Evolutionary conservation across 2,797 vertebrate genomes (phyloP), one percentile per base, ranked within the genome.

Genomic region (Melopsittacus undulatus): DNA sequence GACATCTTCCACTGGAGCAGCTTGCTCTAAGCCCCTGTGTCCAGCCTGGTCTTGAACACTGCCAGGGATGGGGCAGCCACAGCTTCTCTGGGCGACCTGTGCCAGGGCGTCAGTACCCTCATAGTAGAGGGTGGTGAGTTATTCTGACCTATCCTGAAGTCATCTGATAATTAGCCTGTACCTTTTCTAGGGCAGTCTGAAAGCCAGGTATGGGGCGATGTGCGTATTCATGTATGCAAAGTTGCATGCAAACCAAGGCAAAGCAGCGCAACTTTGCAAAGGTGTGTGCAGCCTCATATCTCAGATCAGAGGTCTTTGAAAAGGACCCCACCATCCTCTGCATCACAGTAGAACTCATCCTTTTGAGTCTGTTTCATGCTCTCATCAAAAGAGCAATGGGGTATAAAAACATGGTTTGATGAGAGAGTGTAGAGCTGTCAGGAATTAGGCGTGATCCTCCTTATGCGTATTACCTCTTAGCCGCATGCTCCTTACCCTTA

Each of bases 401-500:
- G 43, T 54, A 57, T 57, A 19, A 18, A 40, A 61, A 56, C 42
- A 10, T 2, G 56, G 32, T 89, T 85, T 62, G 91, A 48, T 4
- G 27, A 86, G 67, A 87, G 70, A 56, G 84, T 10, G 20, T 43
- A 51, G 59, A 54, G 2, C 83, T 70, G 86, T 56, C 2, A 17
- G 86, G 94, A 93, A 85, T 97, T 92, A 95, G 87, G n/a, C 2
- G 22, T 95, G 92, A 96, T 95, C 93, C 90, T 96, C 87, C 93
- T 96, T 87, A 89, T 1, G 1, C 3, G 57, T 14, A 82, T 95
- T 94, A 96, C 90, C 96, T 89, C 78, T 79, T 15, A 68, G 87
- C 93, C 79, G 27, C 67, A 24, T 13, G 87, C 87, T 95, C 73
- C 76, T 93, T 92, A 48, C 75, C 70, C 32, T 21, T 48, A 29